Evolutionary conservation across 2,113 vertebrate species (phyloP).

Genomic region (Polyodon spathula): DNA sequence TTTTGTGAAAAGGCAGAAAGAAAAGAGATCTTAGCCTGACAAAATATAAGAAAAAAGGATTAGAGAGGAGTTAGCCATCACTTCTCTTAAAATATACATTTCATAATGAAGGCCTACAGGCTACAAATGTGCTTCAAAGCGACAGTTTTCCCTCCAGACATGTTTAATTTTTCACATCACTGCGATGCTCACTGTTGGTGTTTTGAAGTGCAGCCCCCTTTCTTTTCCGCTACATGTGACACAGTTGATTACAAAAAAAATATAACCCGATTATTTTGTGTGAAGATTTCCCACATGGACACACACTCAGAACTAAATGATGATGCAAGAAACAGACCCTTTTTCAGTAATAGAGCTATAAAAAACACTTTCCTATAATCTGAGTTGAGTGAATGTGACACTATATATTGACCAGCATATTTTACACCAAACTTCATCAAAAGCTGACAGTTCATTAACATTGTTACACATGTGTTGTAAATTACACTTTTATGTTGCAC

Average conservation of each 20-base stretch:
- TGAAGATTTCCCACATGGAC: neutral
- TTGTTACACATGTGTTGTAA: neutral
- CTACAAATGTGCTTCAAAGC: no score
- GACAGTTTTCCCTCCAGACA: no score
- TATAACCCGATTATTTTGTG: neutral
- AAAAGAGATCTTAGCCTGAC: no score
- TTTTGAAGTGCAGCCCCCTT: neutral
- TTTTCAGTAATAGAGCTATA: neutral
- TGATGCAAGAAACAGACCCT: neutral
- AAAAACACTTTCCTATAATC: no score
- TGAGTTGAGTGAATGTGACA: neutral
- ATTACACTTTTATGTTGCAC: neutral
- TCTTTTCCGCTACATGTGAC: neutral
- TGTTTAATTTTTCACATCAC: no score
- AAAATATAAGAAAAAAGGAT: no score
- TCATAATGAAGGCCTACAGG: no score
- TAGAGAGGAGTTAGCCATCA: no score
- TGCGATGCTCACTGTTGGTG: no score
- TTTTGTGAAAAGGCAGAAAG: no score
- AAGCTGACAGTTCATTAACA: neutral
- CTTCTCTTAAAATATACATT: no score
- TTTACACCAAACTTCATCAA: neutral
- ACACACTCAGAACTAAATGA: neutral
- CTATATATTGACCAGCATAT: neutral
- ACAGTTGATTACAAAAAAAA: neutral